A percentile compares a stretch with the other conserved stretches of the same genome.
Conservation (phyloP, 2,797 vertebrate species). For the Galagoides demidoff region DNA sequence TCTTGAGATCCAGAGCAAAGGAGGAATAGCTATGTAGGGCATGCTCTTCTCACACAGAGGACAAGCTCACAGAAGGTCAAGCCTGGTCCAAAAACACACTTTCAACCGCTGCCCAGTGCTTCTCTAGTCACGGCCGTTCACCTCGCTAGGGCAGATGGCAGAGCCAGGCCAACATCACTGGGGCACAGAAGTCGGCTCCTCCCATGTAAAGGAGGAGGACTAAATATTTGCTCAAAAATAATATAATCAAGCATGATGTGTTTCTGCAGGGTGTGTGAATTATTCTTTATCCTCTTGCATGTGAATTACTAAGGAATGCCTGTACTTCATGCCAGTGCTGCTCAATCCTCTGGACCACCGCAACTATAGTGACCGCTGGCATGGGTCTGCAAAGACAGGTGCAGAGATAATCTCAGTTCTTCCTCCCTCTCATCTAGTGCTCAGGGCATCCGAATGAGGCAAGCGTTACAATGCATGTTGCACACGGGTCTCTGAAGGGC, state of each 20-base stretch:
- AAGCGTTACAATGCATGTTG: rapidly evolving
- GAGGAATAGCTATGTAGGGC: no score
- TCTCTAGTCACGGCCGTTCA: not conserved
- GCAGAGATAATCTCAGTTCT: not conserved
- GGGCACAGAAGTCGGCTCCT: no score
- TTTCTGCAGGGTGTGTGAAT: not conserved
- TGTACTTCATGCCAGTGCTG: not conserved
- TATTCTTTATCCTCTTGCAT: not conserved
- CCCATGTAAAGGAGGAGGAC: rapidly evolving
- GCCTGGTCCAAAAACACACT: not conserved
- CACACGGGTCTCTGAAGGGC: no score
- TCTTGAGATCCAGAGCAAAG: not conserved
- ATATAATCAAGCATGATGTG: not conserved
- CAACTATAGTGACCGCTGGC: no score
- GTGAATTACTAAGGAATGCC: not conserved
- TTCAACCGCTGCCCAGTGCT: rapidly evolving
- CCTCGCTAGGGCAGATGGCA: not conserved
- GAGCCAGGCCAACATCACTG: not conserved
- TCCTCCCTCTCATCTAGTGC: not conserved
- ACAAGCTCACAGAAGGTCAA: not conserved
- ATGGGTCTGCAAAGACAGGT: not conserved
- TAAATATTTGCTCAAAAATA: not conserved
- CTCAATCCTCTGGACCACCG: not conserved
- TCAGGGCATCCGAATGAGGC: not conserved
- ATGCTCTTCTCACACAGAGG: not conserved